Base-by-base conservation (phyloP, 2,797 vertebrate genomes). In the Iguana delicatissima region DNA sequence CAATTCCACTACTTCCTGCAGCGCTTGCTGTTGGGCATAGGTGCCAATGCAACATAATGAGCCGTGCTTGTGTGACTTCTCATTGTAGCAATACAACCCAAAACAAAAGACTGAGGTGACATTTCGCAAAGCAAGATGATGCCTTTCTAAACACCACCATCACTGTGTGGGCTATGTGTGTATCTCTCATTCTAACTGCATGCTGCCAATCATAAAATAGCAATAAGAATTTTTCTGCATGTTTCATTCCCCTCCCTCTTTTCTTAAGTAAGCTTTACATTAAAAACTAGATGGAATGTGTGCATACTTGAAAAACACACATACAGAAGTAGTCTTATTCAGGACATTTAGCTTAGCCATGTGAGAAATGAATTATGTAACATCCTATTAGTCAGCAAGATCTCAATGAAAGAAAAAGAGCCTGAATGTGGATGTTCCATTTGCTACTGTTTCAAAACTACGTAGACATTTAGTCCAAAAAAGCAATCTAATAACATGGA, bases 291-390 rank as follows among this genome's bases (percentile, higher is more conserved):
- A 80, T 73, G 7, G 50, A 46, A 69, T 57, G 26, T 89, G 73
- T 52, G 6, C 29, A 50, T 85, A 7, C 13, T 35, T 74, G 22
- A 10, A 86, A 62, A 22, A 64, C 79, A 73, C 12, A 42, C 20
- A 20, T 42, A 62, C 2, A 69, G 26, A 69, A 69, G 32, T 32
- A 69, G 38, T 81, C 73, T 59, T 69, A n/a, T 79, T 42, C 59
- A 84, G 50, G 35, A 57, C n/a, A 88, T 42, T 82, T 18, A 74
- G 2, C 50, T 69, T 74, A 79, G 26, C 85, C 59, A 67, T 32
- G 46, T 77, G 80, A 90, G 38, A 84, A 79, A 79, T 57, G 14
- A 79, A 26, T 84, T 55, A 69, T 26, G 24, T 57, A 88, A 74
- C 35, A 88, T 7, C 32, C 55, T 76, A 26, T 42, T 69, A 55